These are phyloP conservation scores for Mus spicilegus DNA, from an alignment of 2,113 vertebrate species.

Conservation along the genomic window DNA sequence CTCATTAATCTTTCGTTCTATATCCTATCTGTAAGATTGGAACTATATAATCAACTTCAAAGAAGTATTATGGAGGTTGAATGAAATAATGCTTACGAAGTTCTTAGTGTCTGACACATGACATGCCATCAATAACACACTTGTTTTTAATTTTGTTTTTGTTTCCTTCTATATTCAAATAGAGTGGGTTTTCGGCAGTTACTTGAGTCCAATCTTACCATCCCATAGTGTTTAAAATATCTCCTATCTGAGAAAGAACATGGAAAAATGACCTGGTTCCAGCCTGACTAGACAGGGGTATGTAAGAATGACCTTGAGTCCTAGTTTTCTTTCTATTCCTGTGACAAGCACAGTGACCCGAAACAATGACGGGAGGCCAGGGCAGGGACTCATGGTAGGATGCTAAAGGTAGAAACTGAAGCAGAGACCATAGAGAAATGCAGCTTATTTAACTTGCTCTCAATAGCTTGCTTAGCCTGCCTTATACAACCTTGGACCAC, in stretches of 20 bases:
- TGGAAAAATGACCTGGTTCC: background rate
- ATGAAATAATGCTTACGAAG: background rate
- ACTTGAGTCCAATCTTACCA: background rate
- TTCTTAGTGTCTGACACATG: background rate
- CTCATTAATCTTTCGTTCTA: background rate
- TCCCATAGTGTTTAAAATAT: background rate
- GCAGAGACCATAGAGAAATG: background rate
- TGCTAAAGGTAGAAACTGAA: background rate
- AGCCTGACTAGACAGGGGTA: background rate
- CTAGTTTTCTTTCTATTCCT: background rate
- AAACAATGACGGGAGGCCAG: no score
- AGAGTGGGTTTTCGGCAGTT: background rate
- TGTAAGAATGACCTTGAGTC: background rate
- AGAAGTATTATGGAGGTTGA: background rate
- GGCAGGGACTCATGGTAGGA: no score
- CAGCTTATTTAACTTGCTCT: background rate
- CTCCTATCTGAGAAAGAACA: background rate
- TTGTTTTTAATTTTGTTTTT: background rate
- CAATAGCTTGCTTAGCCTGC: background rate
- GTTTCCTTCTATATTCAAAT: constrained; percentile 4
- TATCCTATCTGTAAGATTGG: background rate
- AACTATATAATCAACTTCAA: background rate
- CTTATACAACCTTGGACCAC: background rate
- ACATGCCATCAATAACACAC: background rate
- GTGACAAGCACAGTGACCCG: background rate